phyloP scores from a whole-genome alignment of 2,888 invertebrate species.

The Andrena chrysosceles region DNA sequence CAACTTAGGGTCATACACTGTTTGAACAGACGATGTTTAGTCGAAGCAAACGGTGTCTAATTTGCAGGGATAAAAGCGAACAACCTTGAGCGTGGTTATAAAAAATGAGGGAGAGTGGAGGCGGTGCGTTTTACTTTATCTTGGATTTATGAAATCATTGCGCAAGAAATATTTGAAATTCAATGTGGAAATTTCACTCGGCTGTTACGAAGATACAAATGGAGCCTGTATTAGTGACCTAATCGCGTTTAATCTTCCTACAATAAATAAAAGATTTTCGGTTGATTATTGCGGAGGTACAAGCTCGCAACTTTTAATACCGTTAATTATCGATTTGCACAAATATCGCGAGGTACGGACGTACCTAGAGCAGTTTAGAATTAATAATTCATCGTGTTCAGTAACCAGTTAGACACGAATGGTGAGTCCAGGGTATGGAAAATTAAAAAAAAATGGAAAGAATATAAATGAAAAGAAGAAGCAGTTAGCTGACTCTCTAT shows the following conservation, averaged over 20 bases:
- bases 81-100: conserved; percentile 3
- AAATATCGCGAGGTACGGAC: neutral
- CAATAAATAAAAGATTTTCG: neutral
- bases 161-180: conserved; percentile 2
- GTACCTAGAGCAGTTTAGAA: neutral
- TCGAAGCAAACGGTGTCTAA: conserved; percentile 20
- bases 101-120: conserved; percentile 9
- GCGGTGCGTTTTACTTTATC: neutral
- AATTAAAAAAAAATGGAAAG: neutral
- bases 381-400: conserved; percentile 13
- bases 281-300: neutral
- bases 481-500: conserved; percentile 43
- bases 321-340: conserved; percentile 5
- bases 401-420: neutral
- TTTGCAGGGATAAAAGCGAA: conserved; percentile 26
- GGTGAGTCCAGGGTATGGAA: neutral
- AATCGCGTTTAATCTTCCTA: neutral
- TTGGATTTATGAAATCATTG: conserved; percentile 1
- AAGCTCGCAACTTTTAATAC: neutral
- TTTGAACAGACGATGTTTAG: neutral
- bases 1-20: neutral
- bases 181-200: neutral
- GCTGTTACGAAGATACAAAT: neutral
- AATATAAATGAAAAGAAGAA: conserved; percentile 25
- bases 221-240: neutral